These are phyloP conservation scores for Notodonta dromedarius DNA, from an alignment of 2,888 invertebrate genomes.

Conservation along the genomic window DNA sequence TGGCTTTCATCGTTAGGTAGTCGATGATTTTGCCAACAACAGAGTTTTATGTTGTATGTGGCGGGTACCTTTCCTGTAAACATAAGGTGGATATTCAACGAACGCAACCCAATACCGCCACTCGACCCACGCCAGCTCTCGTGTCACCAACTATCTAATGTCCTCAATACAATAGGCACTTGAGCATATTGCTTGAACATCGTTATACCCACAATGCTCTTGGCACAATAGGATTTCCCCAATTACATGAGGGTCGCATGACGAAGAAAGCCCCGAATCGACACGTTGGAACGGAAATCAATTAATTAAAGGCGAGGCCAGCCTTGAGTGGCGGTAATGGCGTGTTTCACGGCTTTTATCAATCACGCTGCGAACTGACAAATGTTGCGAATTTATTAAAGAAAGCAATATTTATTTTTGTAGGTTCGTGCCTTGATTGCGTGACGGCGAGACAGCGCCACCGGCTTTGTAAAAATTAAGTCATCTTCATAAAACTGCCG, in stretches of 20 bases:
- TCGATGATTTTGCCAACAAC: no score
- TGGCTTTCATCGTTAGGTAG: no score
- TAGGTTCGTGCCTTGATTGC: not conserved
- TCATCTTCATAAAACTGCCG: no score
- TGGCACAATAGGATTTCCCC: not conserved
- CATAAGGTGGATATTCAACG: no score
- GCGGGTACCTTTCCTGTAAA: no score
- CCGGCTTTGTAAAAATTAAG: no score
- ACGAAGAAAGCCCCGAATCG: slow-evolving; percentile 15
- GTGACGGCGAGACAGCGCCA: no score
- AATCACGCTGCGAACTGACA: slow-evolving; percentile 26
- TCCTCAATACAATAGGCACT: not conserved
- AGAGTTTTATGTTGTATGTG: no score
- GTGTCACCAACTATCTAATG: no score
- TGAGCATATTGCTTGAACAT: not conserved
- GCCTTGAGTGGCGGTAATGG: slow-evolving; percentile 47
- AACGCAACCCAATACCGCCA: no score
- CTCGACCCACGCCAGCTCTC: no score
- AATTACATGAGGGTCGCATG: slow-evolving; percentile 8
- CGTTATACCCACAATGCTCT: not conserved
- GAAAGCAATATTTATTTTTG: slow-evolving; percentile 7
- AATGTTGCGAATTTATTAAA: slow-evolving; percentile 14
- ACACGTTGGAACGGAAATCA: slow-evolving; percentile 41
- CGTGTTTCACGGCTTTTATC: slow-evolving; percentile 47
- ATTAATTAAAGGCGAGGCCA: slow-evolving; percentile 58